A percentile compares a stretch with the other conserved stretches of the same genome.
phyloP scores from a whole-genome alignment of 2,113 vertebrate genomes.

The Marmota monax region DNA sequence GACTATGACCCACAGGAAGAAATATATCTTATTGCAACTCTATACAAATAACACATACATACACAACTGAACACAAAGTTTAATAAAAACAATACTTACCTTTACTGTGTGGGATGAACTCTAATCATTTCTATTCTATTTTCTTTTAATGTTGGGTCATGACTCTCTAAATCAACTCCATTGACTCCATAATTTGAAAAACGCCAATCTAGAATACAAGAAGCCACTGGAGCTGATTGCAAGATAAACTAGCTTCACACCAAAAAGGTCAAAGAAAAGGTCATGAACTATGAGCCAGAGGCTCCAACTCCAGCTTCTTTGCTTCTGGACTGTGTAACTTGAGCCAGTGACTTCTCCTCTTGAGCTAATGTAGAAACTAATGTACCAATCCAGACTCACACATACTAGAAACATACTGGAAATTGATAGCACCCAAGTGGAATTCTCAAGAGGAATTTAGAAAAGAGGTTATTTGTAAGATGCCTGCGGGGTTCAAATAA shows the following conservation, averaged over 20 bases:
- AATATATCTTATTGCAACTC: background rate
- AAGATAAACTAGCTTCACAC: background rate
- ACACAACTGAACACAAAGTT: background rate
- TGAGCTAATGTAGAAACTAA: background rate
- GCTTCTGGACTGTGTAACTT: background rate
- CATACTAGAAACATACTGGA: background rate
- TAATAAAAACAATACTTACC: background rate
- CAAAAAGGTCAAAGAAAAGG: background rate
- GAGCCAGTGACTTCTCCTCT: background rate
- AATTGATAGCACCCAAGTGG: background rate
- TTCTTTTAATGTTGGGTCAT: constrained; percentile 31
- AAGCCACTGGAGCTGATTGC: background rate
- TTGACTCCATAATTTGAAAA: background rate
- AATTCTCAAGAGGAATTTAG: background rate
- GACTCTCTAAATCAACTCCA: constrained; percentile 24
- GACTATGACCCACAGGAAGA: background rate
- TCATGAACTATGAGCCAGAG: background rate
- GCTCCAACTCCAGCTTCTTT: background rate
- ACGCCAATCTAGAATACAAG: background rate
- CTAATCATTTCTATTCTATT: background rate
- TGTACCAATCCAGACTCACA: background rate
- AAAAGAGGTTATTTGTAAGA: background rate
- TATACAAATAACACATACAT: background rate
- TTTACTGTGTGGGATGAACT: background rate
- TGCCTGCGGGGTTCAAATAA: background rate